Evolutionary conservation across 2,113 vertebrate genomes (phyloP).

Genomic region (Leuciscus idus): DNA sequence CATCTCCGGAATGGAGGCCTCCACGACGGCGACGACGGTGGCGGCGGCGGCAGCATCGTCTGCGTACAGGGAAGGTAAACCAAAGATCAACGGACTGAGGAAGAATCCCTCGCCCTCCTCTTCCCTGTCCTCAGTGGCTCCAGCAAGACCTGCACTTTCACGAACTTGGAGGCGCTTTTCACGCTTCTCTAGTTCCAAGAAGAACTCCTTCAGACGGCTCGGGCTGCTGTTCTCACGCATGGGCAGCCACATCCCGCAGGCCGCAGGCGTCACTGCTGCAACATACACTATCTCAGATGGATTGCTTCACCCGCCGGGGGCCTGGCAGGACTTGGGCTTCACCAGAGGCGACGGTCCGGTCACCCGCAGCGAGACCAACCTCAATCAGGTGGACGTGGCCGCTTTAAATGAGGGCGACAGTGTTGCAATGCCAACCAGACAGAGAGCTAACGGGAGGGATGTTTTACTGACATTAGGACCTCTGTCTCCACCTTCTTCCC

Average conservation of each 20-base stretch:
- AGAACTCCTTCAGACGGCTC: slow-evolving; percentile 90
- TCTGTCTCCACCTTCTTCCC: slow-evolving; percentile 79
- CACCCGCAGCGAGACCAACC: slow-evolving; percentile 87
- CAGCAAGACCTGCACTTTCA: slow-evolving; percentile 70
- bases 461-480: slow-evolving; percentile 78
- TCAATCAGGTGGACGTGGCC: slow-evolving; percentile 85
- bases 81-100: slow-evolving; percentile 89
- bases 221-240: slow-evolving; percentile 92
- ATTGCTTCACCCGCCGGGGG: slow-evolving; percentile 84
- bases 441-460: slow-evolving; percentile 79
- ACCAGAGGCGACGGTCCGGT: slow-evolving; percentile 76
- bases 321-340: slow-evolving; percentile 87
- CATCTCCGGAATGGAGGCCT: slow-evolving; percentile 79
- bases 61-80: slow-evolving; percentile 76
- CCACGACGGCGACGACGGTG: not conserved
- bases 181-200: slow-evolving; percentile 80
- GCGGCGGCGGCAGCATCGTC: not conserved
- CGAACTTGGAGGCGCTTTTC: slow-evolving; percentile 82
- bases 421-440: slow-evolving; percentile 60
- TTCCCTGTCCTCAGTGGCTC: slow-evolving; percentile 73
- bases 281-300: slow-evolving; percentile 94
- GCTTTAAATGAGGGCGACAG: slow-evolving; percentile 56
- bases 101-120: slow-evolving; percentile 74
- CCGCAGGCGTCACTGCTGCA: slow-evolving; percentile 73
- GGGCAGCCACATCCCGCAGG: slow-evolving; percentile 83